phyloP scores from a whole-genome alignment of 2,113 vertebrate species.

The Pionites leucogaster region DNA sequence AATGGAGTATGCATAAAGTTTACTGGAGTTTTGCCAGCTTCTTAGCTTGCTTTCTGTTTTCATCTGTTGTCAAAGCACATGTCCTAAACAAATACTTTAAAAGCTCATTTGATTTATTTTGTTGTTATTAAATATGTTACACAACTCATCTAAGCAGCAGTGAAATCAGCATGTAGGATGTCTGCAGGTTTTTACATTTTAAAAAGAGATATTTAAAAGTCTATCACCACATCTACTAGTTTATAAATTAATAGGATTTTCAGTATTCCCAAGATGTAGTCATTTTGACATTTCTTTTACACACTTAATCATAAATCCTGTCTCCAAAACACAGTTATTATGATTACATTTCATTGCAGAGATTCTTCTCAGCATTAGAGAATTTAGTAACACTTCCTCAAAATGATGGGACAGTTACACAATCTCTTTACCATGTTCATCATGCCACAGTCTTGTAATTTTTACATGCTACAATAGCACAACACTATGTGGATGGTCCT shows the following conservation, averaged over 20 bases:
- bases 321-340: neutral
- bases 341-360: neutral
- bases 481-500: neutral
- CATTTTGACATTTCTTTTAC: neutral
- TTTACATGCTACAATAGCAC: neutral
- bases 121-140: neutral
- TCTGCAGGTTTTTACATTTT: neutral
- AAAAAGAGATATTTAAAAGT: neutral
- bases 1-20: neutral
- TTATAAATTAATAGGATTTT: neutral
- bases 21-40: neutral
- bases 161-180: neutral
- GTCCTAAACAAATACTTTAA: neutral
- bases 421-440: neutral
- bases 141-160: neutral
- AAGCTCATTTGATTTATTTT: neutral
- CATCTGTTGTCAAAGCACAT: neutral
- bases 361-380: neutral
- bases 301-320: neutral
- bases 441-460: neutral
- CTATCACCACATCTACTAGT: neutral
- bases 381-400: neutral
- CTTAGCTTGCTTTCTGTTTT: neutral
- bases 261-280: neutral
- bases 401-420: neutral